A percentile compares a stretch with the other conserved stretches of the same genome.
Evolutionary conservation across 1,140 invertebrate genomes (phyloP).

Genomic region (Bombus sibiricus): DNA sequence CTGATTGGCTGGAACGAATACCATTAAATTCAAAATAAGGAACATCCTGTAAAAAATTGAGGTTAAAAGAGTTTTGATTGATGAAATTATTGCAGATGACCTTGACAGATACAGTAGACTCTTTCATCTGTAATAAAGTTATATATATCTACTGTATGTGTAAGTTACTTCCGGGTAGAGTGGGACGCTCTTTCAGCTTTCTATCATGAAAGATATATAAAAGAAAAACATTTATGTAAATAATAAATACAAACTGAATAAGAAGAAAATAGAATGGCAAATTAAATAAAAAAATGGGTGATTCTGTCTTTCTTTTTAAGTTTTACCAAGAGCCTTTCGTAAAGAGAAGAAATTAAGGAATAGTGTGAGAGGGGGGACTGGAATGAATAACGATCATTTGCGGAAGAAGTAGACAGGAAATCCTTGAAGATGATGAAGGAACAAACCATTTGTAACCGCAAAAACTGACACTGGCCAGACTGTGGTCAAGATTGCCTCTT

Average conservation of each 20-base stretch:
- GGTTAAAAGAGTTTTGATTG: not conserved
- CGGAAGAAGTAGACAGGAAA: slow-evolving; percentile 51
- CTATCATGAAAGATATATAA: too few relatives aligned
- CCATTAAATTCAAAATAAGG: not conserved
- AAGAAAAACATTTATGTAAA: not conserved
- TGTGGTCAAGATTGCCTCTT: slow-evolving; percentile 62
- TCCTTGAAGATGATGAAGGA: slow-evolving; percentile 42
- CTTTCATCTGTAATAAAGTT: not conserved
- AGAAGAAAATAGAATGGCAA: not conserved
- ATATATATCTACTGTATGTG: not conserved
- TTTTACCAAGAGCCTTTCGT: not conserved
- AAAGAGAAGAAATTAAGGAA: not conserved
- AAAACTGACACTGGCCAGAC: slow-evolving; percentile 50
- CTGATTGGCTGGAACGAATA: not conserved
- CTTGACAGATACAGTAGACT: not conserved
- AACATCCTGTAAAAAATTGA: not conserved
- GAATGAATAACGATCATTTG: slow-evolving; percentile 37
- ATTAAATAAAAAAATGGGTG: not conserved
- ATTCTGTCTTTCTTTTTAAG: not conserved
- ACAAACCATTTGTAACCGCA: slow-evolving; percentile 47
- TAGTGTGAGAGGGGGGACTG: not conserved
- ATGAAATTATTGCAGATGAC: not conserved
- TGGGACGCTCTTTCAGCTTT: too few relatives aligned
- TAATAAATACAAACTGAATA: not conserved
- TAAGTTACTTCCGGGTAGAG: not conserved